A percentile compares a stretch with the other conserved stretches of the same genome.
These are phyloP conservation scores for Garra rufa DNA, from an alignment of 2,113 vertebrate genomes.

Conservation along the genomic window DNA sequence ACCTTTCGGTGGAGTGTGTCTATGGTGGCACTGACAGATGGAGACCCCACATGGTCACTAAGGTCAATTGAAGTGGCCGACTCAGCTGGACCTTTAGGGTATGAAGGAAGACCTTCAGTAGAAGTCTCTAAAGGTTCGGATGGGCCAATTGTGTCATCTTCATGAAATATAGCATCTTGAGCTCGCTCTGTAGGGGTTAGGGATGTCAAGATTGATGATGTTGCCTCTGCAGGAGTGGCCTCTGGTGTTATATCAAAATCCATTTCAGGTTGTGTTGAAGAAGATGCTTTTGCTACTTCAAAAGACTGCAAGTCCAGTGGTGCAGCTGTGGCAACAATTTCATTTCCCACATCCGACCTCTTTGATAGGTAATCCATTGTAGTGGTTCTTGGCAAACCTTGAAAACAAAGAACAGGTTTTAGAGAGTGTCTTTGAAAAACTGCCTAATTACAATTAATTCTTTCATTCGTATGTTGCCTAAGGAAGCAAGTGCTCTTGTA, in stretches of 20 bases:
- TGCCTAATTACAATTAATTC: conserved; percentile 11
- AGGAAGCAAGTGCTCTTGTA: not conserved
- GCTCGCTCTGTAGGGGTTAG: conserved; percentile 17
- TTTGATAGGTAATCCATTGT: conserved; percentile 43
- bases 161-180: conserved; percentile 35
- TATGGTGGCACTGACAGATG: not conserved
- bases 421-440: conserved; percentile 19
- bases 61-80: not conserved
- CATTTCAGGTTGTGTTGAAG: conserved; percentile 37
- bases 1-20: not conserved
- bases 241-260: conserved; percentile 22
- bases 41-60: conserved; percentile 9
- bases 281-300: conserved; percentile 37
- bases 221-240: conserved; percentile 5
- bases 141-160: conserved; percentile 46
- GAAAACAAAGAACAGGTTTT: conserved; percentile 38
- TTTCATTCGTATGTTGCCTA: not conserved
- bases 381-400: conserved; percentile 30
- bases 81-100: conserved; percentile 11
- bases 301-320: conserved; percentile 42
- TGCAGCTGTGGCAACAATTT: conserved; percentile 28
- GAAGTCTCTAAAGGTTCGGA: conserved; percentile 35
- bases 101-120: not conserved
- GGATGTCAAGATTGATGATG: conserved; percentile 36
- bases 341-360: conserved; percentile 44